Evolutionary conservation across 2,797 vertebrate genomes (phyloP).

Genomic region (Borostomias antarcticus): DNA sequence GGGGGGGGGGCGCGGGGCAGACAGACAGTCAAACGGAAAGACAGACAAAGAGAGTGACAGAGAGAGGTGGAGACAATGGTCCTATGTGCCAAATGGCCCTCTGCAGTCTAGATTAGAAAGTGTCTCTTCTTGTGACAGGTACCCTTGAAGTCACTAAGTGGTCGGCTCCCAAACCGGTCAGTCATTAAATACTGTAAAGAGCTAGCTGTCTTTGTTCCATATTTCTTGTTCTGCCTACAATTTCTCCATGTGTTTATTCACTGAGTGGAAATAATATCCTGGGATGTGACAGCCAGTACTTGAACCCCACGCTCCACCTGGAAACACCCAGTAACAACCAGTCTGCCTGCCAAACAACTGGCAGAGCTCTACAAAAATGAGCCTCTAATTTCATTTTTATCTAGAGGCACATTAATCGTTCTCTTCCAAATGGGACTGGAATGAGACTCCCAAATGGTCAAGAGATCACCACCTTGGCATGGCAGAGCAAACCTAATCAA

Average conservation of each 20-base stretch:
- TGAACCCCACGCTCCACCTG: no score
- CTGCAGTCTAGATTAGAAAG: constrained; percentile 6
- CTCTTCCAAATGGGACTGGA: not conserved
- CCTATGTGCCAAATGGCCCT: constrained; percentile 15
- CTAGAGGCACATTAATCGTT: not conserved
- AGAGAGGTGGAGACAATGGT: constrained; percentile 1
- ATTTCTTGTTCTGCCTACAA: constrained; percentile 13
- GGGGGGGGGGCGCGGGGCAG: no score
- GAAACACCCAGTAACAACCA: constrained; percentile 11
- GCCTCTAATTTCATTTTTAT: not conserved
- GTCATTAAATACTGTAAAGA: constrained; percentile 8
- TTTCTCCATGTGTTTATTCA: not conserved
- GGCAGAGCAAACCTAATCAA: not conserved
- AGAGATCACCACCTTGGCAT: constrained; percentile 2
- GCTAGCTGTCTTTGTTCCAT: constrained; percentile 10
- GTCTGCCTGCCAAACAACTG: not conserved
- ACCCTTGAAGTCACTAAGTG: not conserved
- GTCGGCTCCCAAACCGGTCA: not conserved
- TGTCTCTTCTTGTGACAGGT: constrained; percentile 15
- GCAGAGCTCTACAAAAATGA: constrained; percentile 4
- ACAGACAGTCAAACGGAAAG: no score
- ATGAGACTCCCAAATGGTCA: not conserved
- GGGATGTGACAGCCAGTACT: not conserved
- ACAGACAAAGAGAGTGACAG: constrained; percentile 1
- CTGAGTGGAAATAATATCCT: not conserved